These are phyloP conservation scores for Anthonomus grandis DNA, from an alignment of 1,140 invertebrate species.

Conservation along the genomic window DNA sequence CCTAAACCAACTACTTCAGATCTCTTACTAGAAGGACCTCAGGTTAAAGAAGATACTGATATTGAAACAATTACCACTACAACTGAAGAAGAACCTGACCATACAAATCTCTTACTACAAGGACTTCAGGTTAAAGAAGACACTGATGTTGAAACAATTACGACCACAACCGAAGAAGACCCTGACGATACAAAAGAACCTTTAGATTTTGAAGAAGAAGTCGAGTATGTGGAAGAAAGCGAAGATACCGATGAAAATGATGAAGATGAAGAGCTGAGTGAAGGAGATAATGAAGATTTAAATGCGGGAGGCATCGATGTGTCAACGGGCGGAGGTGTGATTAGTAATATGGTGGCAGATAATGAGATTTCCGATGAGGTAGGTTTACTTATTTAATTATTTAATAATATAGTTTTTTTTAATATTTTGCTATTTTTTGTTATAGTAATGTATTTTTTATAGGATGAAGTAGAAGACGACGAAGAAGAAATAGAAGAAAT, in stretches of 20 bases:
- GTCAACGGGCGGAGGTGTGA: slow-evolving; percentile 20
- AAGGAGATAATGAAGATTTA: slow-evolving; percentile 26
- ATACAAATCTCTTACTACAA: no score
- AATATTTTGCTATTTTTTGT: slow-evolving; percentile 4
- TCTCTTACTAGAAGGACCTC: no score
- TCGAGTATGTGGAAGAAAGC: slow-evolving; percentile 22
- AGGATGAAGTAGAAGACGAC: slow-evolving; percentile 23
- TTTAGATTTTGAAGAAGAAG: not conserved
- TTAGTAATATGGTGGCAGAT: slow-evolving; percentile 25
- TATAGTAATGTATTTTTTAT: slow-evolving; percentile 14
- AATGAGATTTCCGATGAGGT: slow-evolving; percentile 36
- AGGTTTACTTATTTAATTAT: slow-evolving; percentile 9
- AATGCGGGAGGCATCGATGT: slow-evolving; percentile 18
- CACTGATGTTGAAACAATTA: not conserved
- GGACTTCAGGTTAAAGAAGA: not conserved
- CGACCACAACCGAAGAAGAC: not conserved
- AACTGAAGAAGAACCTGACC: not conserved
- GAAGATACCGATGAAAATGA: slow-evolving; percentile 38
- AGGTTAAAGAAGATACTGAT: not conserved
- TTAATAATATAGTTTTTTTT: no score
- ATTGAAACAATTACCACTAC: not conserved
- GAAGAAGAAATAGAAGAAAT: slow-evolving; percentile 29
- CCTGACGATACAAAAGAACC: not conserved
- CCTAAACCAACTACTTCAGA: no score
- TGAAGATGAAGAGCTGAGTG: slow-evolving; percentile 17